Evolutionary conservation across 2,888 invertebrate genomes (phyloP), one percentile per base, ranked within the genome.

Genomic region (Athrips mouffetella): DNA sequence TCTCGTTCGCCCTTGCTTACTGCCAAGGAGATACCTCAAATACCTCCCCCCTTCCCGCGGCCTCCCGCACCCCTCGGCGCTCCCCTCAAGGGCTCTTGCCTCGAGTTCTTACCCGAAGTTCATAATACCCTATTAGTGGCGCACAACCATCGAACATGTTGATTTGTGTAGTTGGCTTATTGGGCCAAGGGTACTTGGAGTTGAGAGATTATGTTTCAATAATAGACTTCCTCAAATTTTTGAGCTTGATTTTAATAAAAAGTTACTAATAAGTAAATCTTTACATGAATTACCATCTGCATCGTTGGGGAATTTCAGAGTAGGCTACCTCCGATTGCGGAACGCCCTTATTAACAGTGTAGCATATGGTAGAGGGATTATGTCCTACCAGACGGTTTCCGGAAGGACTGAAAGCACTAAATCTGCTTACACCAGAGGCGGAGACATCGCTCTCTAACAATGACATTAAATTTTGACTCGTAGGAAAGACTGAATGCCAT

Each of bases 111-210:
- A 70, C 70, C 61, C 70, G 72, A 82, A 86, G 76, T 87, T 86
- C 84, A 85, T 86, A 85, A 86, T 85, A 84, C 83, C 84, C 81
- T 81, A 85, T 86, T 85, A 84, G 81, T 71, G 73, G 70, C 67
- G 68, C 73, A 76, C 72, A 65, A 67, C 69, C 70, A 62, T 65
- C 62, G 70, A 74, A 73, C 73, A 76, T 73, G 67, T 61, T 74
- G 68, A 66, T 59, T 57, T 65, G 54, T 56, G 51, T 66, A 58
- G 62, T 65, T 70, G 71, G 72, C 70, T 70, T 65, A 44, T 44
- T 44, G 44, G 44, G 20, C 44, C 41, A 41, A 27, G 30, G 42
- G 27, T 42, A 42, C 29, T 4, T 20, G 15, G 15, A 15, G 15
- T 25, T 13, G 27, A 25, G 16, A 16, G 27, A 41, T 27, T 41